Evolutionary conservation across 2,888 invertebrate species (phyloP), one percentile per base, ranked within the genome.

Genomic region (Patella caerulea): DNA sequence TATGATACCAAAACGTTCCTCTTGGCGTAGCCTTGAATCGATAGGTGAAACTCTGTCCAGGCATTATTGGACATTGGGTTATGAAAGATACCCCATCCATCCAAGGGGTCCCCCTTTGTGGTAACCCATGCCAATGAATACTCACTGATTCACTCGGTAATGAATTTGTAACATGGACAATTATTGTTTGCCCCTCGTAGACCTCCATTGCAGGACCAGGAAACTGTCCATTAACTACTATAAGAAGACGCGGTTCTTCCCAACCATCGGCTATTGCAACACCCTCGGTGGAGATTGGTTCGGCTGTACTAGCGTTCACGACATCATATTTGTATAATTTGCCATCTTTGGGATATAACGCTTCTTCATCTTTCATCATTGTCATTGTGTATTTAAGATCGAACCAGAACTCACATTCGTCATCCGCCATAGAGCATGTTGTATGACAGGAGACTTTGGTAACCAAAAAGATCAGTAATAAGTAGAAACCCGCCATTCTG

Each of bases 1-100:
- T 82, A 78, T 87, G 86, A 74, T 85, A 87, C 86, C 86, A 87
- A 77, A 77, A 83, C 0, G 85, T 85, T 0, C 87, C 87, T 12
- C 72, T 78, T 14, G 82, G 84, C 2, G 78, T 71, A 1, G 83
- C 83, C n/a, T 74, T 76, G 74, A 84, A 83, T 24, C 65, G 65
- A 14, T 65, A 65, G 65, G 65, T 65, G 5, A 65, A 65, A 24
- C 65, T 65, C 24, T 65, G 19, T 3, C 24, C 65, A 24, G 65
- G 65, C 12, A 11, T 11, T 12, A 65, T 65, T 19, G 65, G 65
- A 24, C 65, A 65, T 24, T 65, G 65, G 9, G 19, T 65, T 12
- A 65, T 15, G 24, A 24, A 65, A 65, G 65, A 11, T 11, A 65
- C 65, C 65, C 65, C 65, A 65, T 65, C 65, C 65, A 65, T 65